Base-by-base conservation (phyloP, 2,113 vertebrate species). In the Laterallus jamaicensis region DNA sequence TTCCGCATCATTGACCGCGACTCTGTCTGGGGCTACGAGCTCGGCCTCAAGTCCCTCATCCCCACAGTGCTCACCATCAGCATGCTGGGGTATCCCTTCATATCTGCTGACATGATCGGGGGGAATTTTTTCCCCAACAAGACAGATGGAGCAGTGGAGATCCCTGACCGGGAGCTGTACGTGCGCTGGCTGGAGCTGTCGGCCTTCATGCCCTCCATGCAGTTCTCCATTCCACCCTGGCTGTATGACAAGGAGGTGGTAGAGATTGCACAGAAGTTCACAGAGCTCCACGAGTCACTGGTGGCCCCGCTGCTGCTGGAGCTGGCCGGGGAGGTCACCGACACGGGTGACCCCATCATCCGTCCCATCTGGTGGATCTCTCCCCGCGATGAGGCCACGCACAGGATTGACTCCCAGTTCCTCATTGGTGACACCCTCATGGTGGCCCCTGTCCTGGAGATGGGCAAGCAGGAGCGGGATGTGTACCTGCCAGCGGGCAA, bases 361-460 rank as follows among this genome's bases (percentile, higher is more conserved):
- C 98, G 99, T 22, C 99, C 99, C 39, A 98, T 99, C 75, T 99
- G 99, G 99, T 99, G 99, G 99, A 99, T 99, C 69, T 99, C 99
- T 0, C 99, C 99, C 0, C 97, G 97, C 0, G 99, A 99, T 1
- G 98, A 99, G 81, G 98, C 98, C 0, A 98, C 99, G 5, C 99
- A 99, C 93, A 98, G 98, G 71, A 98, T 99, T 1, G 99, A 99
- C 97, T 99, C 99, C 1, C 99, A 99, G 97, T 99, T 99, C 93
- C 98, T 99, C 70, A 99, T 99, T 2, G 99, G 99, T 28, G 99
- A 99, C 93, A 99, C 99, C 42, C 98, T 99, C 76, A 99, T 99
- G 97, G 99, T 99, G 88, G 99, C 99, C 1, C 99, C 99, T 0
- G 99, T 99, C 29, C 97, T 99, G 96, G 99, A 99, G 96, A 98